A percentile compares a stretch with the other conserved stretches of the same genome.
phyloP scores from a whole-genome alignment of 2,113 vertebrate species.

The Abramis brama region DNA sequence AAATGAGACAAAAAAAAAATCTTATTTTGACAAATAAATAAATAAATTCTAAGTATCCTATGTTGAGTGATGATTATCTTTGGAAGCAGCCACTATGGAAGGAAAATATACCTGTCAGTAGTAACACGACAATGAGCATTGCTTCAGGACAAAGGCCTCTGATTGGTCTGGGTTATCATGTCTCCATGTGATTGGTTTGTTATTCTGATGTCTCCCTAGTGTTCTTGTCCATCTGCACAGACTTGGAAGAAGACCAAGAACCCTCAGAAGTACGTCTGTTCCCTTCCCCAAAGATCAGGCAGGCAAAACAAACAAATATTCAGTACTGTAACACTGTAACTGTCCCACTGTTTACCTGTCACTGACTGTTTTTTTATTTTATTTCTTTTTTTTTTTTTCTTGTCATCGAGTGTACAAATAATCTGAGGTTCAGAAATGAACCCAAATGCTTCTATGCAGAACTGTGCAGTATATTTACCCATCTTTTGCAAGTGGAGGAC shows the following conservation, averaged over 20 bases:
- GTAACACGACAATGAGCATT: neutral
- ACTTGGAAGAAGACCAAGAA: constrained; percentile 61
- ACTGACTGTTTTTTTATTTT: neutral
- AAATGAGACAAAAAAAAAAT: no score
- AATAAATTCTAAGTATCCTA: neutral
- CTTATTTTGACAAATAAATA: neutral
- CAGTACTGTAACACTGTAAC: neutral
- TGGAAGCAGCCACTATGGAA: neutral
- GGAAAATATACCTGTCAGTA: constrained; percentile 11
- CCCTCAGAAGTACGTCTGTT: constrained; percentile 60
- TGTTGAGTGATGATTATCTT: neutral
- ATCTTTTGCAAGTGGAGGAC: no score
- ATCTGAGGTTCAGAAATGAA: neutral
- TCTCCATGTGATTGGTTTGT: constrained; percentile 46
- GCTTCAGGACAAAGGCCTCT: constrained; percentile 6
- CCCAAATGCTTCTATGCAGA: neutral
- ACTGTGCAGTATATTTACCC: neutral
- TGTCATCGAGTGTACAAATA: neutral
- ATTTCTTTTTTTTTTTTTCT: neutral
- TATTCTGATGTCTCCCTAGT: constrained; percentile 60
- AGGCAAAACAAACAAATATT: constrained; percentile 26
- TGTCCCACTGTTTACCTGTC: neutral
- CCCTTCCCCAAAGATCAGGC: constrained; percentile 1
- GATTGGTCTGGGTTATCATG: constrained; percentile 9
- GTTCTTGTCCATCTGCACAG: constrained; percentile 60